A percentile compares a stretch with the other conserved stretches of the same genome.
These are phyloP conservation scores for Tamias sibiricus DNA, from an alignment of 2,113 vertebrate species.

Conservation along the genomic window DNA sequence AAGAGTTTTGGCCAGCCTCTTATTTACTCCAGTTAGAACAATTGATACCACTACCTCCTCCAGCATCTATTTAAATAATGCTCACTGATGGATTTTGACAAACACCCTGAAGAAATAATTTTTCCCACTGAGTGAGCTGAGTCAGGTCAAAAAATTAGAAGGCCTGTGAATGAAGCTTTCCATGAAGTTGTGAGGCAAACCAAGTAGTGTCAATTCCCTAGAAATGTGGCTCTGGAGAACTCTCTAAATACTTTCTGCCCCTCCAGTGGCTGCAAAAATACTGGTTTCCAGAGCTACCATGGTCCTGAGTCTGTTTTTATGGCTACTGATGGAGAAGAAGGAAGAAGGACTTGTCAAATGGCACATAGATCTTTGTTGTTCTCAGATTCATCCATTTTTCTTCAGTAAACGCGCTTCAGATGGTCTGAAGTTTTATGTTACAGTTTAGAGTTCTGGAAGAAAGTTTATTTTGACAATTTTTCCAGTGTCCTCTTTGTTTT, in stretches of 20 bases:
- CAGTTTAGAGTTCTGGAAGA: not conserved
- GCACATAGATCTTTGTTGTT: not conserved
- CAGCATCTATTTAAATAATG: not conserved
- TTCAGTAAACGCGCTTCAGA: not conserved
- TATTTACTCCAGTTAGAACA: not conserved
- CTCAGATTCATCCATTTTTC: not conserved
- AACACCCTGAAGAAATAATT: not conserved
- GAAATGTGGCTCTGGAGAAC: not conserved
- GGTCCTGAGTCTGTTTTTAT: not conserved
- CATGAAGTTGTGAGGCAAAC: not conserved
- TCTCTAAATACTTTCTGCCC: not conserved
- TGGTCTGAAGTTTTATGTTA: not conserved
- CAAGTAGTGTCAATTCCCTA: not conserved
- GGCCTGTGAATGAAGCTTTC: not conserved
- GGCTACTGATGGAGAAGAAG: not conserved
- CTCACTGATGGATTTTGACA: not conserved
- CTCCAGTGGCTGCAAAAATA: not conserved
- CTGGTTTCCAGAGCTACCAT: not conserved
- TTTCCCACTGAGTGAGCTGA: not conserved
- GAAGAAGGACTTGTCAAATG: not conserved
- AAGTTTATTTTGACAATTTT: not conserved
- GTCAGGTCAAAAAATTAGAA: not conserved
- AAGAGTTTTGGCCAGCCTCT: not conserved
- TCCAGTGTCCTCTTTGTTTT: not conserved
- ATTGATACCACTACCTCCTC: not conserved